Evolutionary conservation across 2,888 invertebrate species (phyloP).

Genomic region (Drosophila pseudotalamancana): DNA sequence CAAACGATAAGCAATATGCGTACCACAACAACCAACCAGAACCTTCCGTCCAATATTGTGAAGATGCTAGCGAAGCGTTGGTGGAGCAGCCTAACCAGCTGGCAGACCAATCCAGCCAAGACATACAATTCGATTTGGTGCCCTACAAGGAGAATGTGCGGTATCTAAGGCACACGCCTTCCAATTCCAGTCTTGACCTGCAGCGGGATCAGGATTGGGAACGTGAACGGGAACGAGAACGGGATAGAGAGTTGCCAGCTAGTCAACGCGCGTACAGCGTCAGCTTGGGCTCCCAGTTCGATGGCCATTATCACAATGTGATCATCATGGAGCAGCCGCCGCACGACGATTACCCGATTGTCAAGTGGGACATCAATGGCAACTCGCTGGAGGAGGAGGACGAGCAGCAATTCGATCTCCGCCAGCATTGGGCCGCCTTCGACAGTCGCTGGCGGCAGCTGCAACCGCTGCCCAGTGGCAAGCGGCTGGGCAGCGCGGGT

Average conservation of each 20-base stretch:
- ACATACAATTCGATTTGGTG: constrained; percentile 81
- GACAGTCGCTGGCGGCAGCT: constrained; percentile 74
- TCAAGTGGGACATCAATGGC: constrained; percentile 83
- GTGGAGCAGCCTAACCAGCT: constrained; percentile 26
- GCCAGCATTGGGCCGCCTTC: constrained; percentile 71
- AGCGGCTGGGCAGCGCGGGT: constrained; percentile 43
- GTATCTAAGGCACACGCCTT: constrained; percentile 83
- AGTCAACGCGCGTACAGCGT: constrained; percentile 67
- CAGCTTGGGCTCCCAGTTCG: constrained; percentile 76
- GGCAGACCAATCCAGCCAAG: constrained; percentile 33
- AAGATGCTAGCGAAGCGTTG: constrained; percentile 42
- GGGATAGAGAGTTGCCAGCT: constrained; percentile 8
- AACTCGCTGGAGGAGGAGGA: constrained; percentile 82
- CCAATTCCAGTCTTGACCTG: constrained; percentile 78
- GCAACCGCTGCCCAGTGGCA: constrained; percentile 43
- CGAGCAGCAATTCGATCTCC: constrained; percentile 68
- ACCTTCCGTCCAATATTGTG: constrained; percentile 58
- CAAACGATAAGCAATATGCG: constrained; percentile 42
- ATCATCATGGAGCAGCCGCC: constrained; percentile 78
- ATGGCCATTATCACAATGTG: constrained; percentile 79
- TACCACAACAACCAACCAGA: constrained; percentile 20
- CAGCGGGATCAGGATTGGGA: constrained; percentile 36
- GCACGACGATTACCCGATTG: constrained; percentile 72
- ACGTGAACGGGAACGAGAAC: constrained; percentile 2
- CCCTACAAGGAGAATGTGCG: constrained; percentile 81